Conservation (phyloP, 2,888 invertebrate genomes). For the Scrobipalpa costella region DNA sequence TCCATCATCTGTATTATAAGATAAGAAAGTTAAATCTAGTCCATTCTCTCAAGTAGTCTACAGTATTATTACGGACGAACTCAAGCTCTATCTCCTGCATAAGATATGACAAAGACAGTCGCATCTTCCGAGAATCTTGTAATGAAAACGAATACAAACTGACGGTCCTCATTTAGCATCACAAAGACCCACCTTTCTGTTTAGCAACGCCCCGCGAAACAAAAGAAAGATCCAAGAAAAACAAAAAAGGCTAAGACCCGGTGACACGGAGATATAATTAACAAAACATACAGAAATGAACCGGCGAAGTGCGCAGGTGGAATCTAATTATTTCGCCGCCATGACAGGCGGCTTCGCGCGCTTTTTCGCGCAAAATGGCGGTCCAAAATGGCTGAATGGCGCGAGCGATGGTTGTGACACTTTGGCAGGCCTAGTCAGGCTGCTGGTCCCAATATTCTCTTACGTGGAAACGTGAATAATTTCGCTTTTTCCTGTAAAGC, state of each 20-base stretch:
- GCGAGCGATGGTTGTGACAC: slow-evolving; percentile 28
- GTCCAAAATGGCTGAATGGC: slow-evolving; percentile 51
- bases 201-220: slow-evolving; percentile 50
- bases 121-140: slow-evolving; percentile 20
- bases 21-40: too few species aligned
- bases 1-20: too few species aligned
- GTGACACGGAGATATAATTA: slow-evolving; percentile 70
- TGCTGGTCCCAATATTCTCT: slow-evolving; percentile 25
- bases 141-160: slow-evolving; percentile 36
- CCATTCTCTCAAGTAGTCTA: too few species aligned
- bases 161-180: slow-evolving; percentile 48
- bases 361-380: slow-evolving; percentile 66
- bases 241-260: slow-evolving; percentile 45
- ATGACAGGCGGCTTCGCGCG: slow-evolving; percentile 73
- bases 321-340: slow-evolving; percentile 78
- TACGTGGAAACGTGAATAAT: neutral
- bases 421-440: slow-evolving; percentile 39
- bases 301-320: slow-evolving; percentile 62
- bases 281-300: slow-evolving; percentile 76
- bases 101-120: slow-evolving; percentile 20
- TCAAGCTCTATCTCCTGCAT: neutral
- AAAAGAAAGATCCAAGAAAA: slow-evolving; percentile 48
- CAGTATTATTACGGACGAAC: too few species aligned
- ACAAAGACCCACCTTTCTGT: slow-evolving; percentile 51
- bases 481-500: neutral